Evolutionary conservation across 1,140 invertebrate species (phyloP).

Genomic region (Spodoptera frugiperda): DNA sequence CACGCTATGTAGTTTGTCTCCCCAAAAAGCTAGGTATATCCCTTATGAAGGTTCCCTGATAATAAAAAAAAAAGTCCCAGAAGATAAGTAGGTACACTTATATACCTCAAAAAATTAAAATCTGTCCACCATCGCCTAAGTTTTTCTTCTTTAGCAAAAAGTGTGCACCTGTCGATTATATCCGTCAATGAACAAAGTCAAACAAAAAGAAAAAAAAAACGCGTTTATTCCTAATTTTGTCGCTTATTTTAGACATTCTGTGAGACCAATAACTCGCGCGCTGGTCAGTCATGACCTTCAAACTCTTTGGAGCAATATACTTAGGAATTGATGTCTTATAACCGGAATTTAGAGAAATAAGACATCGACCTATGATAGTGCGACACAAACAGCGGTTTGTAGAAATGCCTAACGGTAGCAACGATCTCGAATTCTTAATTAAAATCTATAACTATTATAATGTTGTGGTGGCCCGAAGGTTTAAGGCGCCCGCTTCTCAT

Average conservation of each 20-base stretch:
- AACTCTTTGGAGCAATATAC: not conserved
- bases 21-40: no score
- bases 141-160: not conserved
- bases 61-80: no score
- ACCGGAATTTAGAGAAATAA: slow-evolving; percentile 12
- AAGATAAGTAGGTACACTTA: no score
- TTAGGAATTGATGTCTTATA: not conserved
- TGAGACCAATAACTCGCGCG: not conserved
- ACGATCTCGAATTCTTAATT: not conserved
- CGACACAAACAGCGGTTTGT: not conserved
- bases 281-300: not conserved
- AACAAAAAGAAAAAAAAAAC: slow-evolving; percentile 7
- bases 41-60: no score
- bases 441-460: no score
- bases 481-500: no score
- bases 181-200: not conserved
- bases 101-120: no score
- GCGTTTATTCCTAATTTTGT: not conserved
- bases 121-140: no score
- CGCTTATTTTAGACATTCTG: slow-evolving; percentile 3
- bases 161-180: not conserved
- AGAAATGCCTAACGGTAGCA: not conserved
- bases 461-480: no score
- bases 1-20: no score
- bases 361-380: not conserved